Evolutionary conservation across 2,797 vertebrate genomes (phyloP).

Genomic region (Premnoplex brunnescens): DNA sequence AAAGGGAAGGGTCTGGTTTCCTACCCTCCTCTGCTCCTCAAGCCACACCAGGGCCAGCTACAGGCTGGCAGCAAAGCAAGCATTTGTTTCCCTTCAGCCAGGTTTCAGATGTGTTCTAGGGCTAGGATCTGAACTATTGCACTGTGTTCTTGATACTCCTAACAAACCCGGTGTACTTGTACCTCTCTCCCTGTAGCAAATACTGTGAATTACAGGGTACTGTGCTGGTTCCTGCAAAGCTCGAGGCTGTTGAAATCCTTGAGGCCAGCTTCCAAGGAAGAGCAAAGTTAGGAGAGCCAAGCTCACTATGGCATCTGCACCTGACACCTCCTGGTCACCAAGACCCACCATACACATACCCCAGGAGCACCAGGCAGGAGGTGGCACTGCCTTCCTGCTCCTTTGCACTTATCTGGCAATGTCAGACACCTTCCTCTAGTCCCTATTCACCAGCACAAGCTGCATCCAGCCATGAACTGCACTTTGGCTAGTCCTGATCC

Average conservation of each 20-base stretch:
- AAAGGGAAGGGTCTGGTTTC: neutral
- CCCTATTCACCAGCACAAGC: neutral
- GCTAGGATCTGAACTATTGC: neutral
- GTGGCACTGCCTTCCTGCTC: neutral
- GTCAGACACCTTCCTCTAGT: neutral
- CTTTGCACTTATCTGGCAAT: neutral
- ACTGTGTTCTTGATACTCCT: neutral
- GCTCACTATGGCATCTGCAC: accelerated
- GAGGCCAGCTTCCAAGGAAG: neutral
- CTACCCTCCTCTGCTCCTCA: neutral
- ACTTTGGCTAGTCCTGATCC: accelerated
- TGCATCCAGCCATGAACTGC: neutral
- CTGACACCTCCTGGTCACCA: neutral
- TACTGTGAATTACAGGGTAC: neutral
- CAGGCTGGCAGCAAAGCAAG: neutral
- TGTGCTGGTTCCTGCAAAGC: neutral
- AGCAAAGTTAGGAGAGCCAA: neutral
- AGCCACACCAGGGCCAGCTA: neutral
- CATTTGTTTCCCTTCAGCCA: neutral
- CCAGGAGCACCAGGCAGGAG: neutral
- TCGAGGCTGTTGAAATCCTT: neutral
- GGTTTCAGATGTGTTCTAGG: neutral
- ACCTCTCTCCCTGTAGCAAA: neutral
- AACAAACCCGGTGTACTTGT: neutral
- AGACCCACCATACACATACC: neutral